Base-by-base conservation (phyloP, 2,113 vertebrate genomes). In the Oncorhynchus kisutch region DNA sequence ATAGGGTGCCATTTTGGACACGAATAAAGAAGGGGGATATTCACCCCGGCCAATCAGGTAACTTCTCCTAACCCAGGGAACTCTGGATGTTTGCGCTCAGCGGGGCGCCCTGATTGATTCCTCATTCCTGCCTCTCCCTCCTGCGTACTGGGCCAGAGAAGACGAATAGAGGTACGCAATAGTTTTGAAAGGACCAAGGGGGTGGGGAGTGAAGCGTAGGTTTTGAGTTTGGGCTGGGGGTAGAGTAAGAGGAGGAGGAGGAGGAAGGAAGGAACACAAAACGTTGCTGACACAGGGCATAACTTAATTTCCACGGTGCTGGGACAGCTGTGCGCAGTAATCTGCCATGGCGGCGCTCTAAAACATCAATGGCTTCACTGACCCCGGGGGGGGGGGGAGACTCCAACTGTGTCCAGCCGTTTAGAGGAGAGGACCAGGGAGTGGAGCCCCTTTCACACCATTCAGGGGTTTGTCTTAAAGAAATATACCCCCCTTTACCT, bases 241-340 rank as follows among this genome's bases (percentile, higher is more conserved):
- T 18, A 49, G 68, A 49, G 65, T 14, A 14, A 25, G 65, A 29
- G 25, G 59, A 54, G 20, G 27, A 25, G 69, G 34, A 25, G 69
- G 34, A 62, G 45, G 64, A 7, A 27, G 59, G 48, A 31, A 31
- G 20, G 25, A 13, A 48, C 69, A 87, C 80, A 88, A 88, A 91
- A 88, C 87, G 73, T 77, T 69, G 87, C 83, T 87, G 88, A 88
- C 86, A 86, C 81, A 95, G 94, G 95, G 94, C 95, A 96, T 96
- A 96, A 96, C 96, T 96, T 96, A 96, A 97, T 97, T 97, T 97
- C 95, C 96, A 97, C 95, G 95, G 95, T 96, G 94, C 95, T 80
- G 94, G 94, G 95, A 95, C 96, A 97, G 96, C 95, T 96, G 96
- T 97, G 93, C 95, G 95, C 94, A 96, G 94, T 98, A 98, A 97